Conservation (phyloP, 2,113 vertebrate species). For the Daboia siamensis region DNA sequence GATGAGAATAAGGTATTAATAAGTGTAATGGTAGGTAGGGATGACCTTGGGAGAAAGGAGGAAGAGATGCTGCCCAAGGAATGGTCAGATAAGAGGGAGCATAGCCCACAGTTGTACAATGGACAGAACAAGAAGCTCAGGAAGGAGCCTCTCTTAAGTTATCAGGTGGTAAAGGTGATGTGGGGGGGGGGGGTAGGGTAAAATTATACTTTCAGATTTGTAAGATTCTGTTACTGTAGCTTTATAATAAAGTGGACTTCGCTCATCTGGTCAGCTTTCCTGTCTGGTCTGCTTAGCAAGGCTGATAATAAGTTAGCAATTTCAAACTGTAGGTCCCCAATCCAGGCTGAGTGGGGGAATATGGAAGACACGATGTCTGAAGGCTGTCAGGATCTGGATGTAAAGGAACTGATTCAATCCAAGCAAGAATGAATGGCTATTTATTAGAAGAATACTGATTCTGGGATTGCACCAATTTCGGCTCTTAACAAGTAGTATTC, state of each 20-base stretch:
- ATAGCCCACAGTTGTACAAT: background rate
- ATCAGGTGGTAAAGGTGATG: background rate
- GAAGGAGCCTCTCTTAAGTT: background rate
- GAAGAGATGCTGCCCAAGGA: background rate
- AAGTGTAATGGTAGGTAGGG: background rate
- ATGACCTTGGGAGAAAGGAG: background rate
- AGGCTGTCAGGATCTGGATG: background rate
- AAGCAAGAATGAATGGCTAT: background rate
- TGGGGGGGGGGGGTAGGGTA: background rate
- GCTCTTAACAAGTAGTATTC: background rate
- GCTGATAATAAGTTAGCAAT: background rate
- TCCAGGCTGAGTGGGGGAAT: background rate
- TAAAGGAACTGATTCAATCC: background rate
- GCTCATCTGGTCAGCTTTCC: background rate
- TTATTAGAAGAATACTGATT: background rate
- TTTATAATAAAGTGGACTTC: background rate
- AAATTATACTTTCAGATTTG: background rate
- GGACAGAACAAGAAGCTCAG: background rate
- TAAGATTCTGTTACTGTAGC: background rate
- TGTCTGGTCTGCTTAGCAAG: background rate
- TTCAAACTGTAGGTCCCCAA: background rate
- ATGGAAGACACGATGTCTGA: background rate
- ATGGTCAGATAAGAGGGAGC: background rate
- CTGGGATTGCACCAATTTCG: background rate
- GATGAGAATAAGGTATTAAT: background rate